Conservation (phyloP, 1,140 invertebrate species). For the Drosophila jambulina region DNA sequence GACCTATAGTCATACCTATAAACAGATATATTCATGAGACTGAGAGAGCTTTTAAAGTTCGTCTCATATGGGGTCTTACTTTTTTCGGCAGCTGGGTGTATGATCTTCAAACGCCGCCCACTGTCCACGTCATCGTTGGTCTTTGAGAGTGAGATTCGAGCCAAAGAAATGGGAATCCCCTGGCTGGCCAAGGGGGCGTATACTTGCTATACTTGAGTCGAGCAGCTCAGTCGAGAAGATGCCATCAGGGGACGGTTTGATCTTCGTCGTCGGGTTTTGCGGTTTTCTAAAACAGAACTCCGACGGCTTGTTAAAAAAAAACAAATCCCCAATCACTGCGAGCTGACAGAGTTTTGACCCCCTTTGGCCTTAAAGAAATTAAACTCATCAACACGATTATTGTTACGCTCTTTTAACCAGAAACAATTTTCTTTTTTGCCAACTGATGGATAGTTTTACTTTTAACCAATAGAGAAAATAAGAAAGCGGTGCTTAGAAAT, state of each 20-base stretch:
- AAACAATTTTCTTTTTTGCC: neutral
- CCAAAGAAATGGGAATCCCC: slow-evolving; percentile 31
- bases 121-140: neutral
- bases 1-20: slow-evolving; percentile 11
- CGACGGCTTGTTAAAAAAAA: neutral
- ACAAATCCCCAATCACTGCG: slow-evolving; percentile 1
- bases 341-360: neutral
- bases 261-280: neutral
- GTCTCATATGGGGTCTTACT: slow-evolving; percentile 19
- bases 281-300: neutral
- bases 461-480: slow-evolving; percentile 19
- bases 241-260: neutral
- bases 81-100: slow-evolving; percentile 8
- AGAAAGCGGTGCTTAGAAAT: neutral
- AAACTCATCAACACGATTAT: slow-evolving; percentile 4
- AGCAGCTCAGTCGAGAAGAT: neutral
- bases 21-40: slow-evolving; percentile 9
- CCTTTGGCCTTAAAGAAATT: slow-evolving; percentile 3
- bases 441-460: slow-evolving; percentile 8
- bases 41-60: slow-evolving; percentile 14
- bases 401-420: neutral
- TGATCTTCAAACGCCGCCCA: slow-evolving; percentile 31
- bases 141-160: slow-evolving; percentile 1
- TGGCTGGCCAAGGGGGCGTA: slow-evolving; percentile 24
- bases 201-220: slow-evolving; percentile 2